A percentile compares a stretch with the other conserved stretches of the same genome.
phyloP scores from a whole-genome alignment of 2,888 invertebrate species.

The Ectemnius lituratus region DNA sequence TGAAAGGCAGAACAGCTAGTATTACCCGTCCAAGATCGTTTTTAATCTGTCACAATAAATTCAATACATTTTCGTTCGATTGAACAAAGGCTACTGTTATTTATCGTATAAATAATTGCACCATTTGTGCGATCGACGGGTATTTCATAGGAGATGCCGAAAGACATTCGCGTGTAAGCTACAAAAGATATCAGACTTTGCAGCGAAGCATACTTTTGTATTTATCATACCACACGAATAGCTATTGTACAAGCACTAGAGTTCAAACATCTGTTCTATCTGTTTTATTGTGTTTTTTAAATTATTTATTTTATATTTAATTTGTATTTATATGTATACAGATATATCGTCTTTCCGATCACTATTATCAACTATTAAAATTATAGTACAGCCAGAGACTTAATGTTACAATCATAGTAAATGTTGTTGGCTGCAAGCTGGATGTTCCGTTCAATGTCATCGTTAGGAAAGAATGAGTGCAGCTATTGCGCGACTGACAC shows the following conservation, averaged over 20 bases:
- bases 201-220: slow-evolving; percentile 62
- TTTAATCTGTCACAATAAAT: slow-evolving; percentile 49
- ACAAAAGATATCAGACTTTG: slow-evolving; percentile 50
- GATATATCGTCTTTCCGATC: slow-evolving; percentile 64
- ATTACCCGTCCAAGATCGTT: slow-evolving; percentile 47
- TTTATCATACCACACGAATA: slow-evolving; percentile 57
- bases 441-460: slow-evolving; percentile 61
- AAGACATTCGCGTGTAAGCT: slow-evolving; percentile 49
- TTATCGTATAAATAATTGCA: slow-evolving; percentile 52
- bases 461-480: slow-evolving; percentile 35
- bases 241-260: slow-evolving; percentile 68
- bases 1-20: slow-evolving; percentile 18
- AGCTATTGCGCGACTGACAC: slow-evolving; percentile 42
- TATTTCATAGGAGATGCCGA: slow-evolving; percentile 44
- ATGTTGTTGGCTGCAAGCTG: slow-evolving; percentile 68
- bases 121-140: slow-evolving; percentile 48
- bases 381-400: slow-evolving; percentile 75
- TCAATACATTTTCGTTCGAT: slow-evolving; percentile 50
- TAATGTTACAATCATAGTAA: slow-evolving; percentile 70
- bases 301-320: slow-evolving; percentile 65
- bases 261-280: slow-evolving; percentile 51
- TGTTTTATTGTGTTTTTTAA: slow-evolving; percentile 56
- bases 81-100: slow-evolving; percentile 46
- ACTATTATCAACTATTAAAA: slow-evolving; percentile 71
- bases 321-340: slow-evolving; percentile 74